Base-by-base conservation (phyloP, 2,113 vertebrate species). In the Notothenia coriiceps region DNA sequence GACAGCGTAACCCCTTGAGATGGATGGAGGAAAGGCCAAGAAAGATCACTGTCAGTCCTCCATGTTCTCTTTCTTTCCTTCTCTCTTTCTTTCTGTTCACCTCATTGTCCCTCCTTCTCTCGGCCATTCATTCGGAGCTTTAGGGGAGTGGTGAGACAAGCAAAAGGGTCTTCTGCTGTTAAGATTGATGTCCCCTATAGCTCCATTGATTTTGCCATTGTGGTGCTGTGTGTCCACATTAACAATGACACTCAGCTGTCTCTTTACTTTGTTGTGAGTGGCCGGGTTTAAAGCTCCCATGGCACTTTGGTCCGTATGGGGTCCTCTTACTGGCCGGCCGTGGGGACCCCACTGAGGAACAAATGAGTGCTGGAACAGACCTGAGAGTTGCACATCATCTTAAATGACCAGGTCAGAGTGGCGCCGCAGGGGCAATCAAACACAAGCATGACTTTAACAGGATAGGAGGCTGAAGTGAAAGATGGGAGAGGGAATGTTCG, bases 161-260 rank as follows among this genome's bases (percentile, higher is more conserved):
- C 80, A 77, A 90, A 89, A 78, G 84, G 88, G 80, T 92, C 90
- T 92, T 89, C 84, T 88, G 89, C 86, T 89, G 90, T 89, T 82
- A 88, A 92, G 95, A 96, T 95, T 95, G 94, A 95, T 96, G 93
- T 89, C 80, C 86, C 91, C 93, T 95, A 94, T 93, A 95, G 91
- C 88, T 66, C 84, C 93, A 95, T 95, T 94, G 95, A 95, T 95
- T 95, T 95, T 95, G 89, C 94, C 93, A 93, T 95, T 94, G 94
- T 93, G 90, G 77, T 90, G 91, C 89, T 92, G 91, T 94, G 93
- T 95, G 94, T 95, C 93, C 92, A 93, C 93, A 94, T 94, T 95
- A 95, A 95, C 92, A 93, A 91, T 92, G 94, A 94, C 93, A 92
- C 94, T 93, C 94, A 86, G 93, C 92, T 94, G 94, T 93, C 95